These are phyloP conservation scores for Myiagra hebetior DNA, from an alignment of 2,113 vertebrate species.

Conservation along the genomic window DNA sequence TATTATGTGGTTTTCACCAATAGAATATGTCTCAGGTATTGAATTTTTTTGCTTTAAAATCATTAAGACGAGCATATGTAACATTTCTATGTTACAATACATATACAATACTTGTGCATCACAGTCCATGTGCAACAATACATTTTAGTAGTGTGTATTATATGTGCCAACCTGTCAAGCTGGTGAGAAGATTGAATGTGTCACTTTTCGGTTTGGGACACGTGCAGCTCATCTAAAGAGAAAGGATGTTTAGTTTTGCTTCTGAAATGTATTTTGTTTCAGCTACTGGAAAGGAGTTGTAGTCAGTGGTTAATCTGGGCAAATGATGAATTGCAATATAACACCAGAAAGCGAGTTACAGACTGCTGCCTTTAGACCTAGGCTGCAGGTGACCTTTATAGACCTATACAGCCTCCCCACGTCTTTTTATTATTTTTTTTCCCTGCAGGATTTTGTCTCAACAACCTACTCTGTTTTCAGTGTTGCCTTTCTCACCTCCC, in stretches of 20 bases:
- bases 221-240: not conserved
- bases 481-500: not conserved
- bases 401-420: not conserved
- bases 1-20: constrained; percentile 1
- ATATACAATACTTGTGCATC: not conserved
- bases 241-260: not conserved
- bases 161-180: not conserved
- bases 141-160: not conserved
- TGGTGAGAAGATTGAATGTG: constrained; percentile 6
- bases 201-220: not conserved
- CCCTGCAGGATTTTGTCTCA: not conserved
- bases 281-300: not conserved
- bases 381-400: not conserved
- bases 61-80: not conserved
- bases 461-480: not conserved
- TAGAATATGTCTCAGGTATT: not conserved
- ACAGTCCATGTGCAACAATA: not conserved
- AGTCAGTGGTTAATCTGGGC: not conserved
- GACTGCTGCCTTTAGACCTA: not conserved
- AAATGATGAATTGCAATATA: not conserved
- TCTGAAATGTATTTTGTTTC: not conserved
- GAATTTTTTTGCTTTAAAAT: constrained; percentile 20
- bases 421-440: not conserved
- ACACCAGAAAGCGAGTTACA: not conserved
- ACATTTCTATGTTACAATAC: not conserved